These are phyloP conservation scores for Oncopodura yosiiana DNA, from an alignment of 1,140 invertebrate genomes.

Conservation along the genomic window DNA sequence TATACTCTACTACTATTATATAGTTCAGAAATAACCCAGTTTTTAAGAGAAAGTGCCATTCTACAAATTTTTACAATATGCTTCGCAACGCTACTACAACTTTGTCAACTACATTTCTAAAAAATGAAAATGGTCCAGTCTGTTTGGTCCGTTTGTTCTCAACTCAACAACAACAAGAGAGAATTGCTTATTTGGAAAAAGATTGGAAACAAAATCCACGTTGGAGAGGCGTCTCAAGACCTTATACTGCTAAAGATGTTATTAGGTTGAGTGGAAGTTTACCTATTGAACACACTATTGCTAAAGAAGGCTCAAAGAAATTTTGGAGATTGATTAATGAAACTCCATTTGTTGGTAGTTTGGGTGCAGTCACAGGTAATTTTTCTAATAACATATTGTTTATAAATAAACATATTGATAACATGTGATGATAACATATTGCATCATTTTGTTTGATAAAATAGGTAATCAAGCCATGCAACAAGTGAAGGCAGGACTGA, in stretches of 20 bases:
- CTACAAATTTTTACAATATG: neutral
- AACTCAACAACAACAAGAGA: too few species aligned
- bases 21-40: too few species aligned
- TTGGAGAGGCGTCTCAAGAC: constrained; percentile 25
- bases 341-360: constrained; percentile 37
- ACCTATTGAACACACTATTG: constrained; percentile 40
- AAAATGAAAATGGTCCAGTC: neutral
- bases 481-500: constrained; percentile 41
- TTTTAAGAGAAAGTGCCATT: too few species aligned
- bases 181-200: constrained; percentile 8
- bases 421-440: too few species aligned
- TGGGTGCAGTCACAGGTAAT: constrained; percentile 41
- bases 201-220: constrained; percentile 32
- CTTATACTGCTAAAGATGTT: constrained; percentile 38
- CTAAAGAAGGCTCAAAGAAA: constrained; percentile 38
- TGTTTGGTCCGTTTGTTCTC: neutral
- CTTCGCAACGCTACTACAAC: neutral
- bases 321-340: constrained; percentile 40
- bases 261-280: constrained; percentile 39
- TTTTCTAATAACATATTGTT: too few species aligned
- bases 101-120: neutral
- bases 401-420: neutral
- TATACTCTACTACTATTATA: too few species aligned
- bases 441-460: too few species aligned
- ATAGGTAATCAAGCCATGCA: constrained; percentile 41